phyloP scores from a whole-genome alignment of 2,888 invertebrate genomes.

The Trileptium ribeirensis region DNA sequence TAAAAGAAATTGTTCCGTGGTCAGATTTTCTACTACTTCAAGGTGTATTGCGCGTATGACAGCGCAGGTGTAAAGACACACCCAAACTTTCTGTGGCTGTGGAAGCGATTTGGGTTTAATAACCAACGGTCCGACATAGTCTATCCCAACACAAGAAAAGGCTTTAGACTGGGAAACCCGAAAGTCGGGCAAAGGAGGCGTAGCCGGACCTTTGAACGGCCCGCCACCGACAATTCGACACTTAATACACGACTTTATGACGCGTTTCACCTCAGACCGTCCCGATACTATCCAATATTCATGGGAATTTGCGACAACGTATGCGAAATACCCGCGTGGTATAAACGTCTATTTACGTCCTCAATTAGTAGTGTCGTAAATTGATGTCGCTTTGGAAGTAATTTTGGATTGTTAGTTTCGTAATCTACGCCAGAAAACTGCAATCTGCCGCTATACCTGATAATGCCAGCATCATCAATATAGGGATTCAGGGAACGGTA shows the following conservation, averaged over 20 bases:
- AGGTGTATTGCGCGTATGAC: neutral
- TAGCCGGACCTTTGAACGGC: neutral
- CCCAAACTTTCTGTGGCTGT: neutral
- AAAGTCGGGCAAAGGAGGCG: neutral
- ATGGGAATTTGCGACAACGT: neutral
- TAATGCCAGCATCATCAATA: neutral
- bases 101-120: neutral
- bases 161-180: neutral
- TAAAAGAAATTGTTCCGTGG: neutral
- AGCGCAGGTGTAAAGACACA: neutral
- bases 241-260: neutral
- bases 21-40: neutral
- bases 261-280: neutral
- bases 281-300: constrained; percentile 15
- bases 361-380: neutral
- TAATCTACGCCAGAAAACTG: neutral
- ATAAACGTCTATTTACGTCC: neutral
- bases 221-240: neutral
- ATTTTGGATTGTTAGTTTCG: neutral
- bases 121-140: neutral
- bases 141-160: neutral
- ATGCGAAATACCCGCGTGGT: constrained; percentile 13
- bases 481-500: neutral
- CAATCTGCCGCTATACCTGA: neutral
- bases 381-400: constrained; percentile 4